These are phyloP conservation scores for Notothenia rossii DNA, from an alignment of 2,113 vertebrate species.

Conservation along the genomic window DNA sequence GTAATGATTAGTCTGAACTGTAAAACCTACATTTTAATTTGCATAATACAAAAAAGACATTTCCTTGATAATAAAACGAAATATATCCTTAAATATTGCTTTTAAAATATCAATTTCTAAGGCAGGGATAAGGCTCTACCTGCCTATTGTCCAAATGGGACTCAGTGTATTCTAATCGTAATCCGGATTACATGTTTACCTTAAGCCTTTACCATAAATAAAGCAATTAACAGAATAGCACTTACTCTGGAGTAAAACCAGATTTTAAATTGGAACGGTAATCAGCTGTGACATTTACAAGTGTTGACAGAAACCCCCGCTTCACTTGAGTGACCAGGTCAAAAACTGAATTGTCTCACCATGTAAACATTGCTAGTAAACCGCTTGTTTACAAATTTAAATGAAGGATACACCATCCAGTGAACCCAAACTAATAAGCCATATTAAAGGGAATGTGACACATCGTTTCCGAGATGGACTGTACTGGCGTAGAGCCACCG, in stretches of 20 bases:
- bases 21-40: slow-evolving; percentile 26
- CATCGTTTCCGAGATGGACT: slow-evolving; percentile 8
- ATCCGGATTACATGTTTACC: slow-evolving; percentile 42
- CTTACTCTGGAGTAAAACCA: slow-evolving; percentile 1
- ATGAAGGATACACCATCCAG: neutral
- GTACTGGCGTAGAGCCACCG: neutral
- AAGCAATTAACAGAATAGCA: slow-evolving; percentile 17
- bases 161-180: slow-evolving; percentile 45
- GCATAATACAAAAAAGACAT: neutral
- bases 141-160: slow-evolving; percentile 25
- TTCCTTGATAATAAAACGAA: neutral
- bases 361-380: neutral
- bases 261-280: neutral
- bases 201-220: slow-evolving; percentile 28
- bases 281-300: slow-evolving; percentile 18
- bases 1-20: slow-evolving; percentile 1
- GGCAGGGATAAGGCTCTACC: neutral
- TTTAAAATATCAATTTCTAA: slow-evolving; percentile 9
- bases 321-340: neutral
- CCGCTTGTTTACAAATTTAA: slow-evolving; percentile 7
- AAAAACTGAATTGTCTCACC: slow-evolving; percentile 5
- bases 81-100: neutral
- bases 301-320: slow-evolving; percentile 15
- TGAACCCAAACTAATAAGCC: slow-evolving; percentile 15
- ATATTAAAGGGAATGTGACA: slow-evolving; percentile 14